A percentile compares a stretch with the other conserved stretches of the same genome.
phyloP scores from a whole-genome alignment of 2,113 vertebrate genomes.

The Barnardius zonarius region DNA sequence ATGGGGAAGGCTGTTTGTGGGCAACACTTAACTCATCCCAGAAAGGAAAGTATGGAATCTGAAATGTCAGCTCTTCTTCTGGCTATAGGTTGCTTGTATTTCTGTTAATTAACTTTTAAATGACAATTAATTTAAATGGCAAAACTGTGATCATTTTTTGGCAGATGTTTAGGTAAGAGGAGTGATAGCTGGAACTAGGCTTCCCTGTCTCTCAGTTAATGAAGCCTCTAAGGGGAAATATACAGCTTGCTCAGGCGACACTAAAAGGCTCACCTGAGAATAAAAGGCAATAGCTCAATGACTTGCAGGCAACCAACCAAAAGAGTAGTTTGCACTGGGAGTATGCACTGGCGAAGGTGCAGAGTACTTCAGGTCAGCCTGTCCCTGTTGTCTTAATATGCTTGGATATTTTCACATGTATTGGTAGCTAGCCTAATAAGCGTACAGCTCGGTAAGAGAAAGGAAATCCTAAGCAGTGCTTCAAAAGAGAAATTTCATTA shows the following conservation, averaged over 20 bases:
- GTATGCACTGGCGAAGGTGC: neutral
- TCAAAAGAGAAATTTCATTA: neutral
- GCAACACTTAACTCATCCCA: neutral
- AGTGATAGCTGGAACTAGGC: neutral
- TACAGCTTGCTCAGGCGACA: neutral
- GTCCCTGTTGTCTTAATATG: neutral
- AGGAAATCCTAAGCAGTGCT: neutral
- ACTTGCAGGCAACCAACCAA: neutral
- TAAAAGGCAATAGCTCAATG: neutral
- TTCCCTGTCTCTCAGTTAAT: neutral
- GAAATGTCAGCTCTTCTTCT: neutral
- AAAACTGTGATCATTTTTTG: neutral
- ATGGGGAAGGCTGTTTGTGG: neutral
- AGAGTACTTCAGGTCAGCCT: neutral
- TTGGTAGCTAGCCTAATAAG: neutral
- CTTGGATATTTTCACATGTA: neutral
- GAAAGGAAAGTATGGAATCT: neutral
- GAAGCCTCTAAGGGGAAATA: neutral
- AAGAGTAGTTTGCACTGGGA: neutral
- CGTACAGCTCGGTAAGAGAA: neutral
- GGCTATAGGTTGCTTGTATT: neutral
- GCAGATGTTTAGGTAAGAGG: neutral
- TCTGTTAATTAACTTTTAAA: conserved; percentile 10
- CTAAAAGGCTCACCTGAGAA: neutral
- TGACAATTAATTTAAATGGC: conserved; percentile 4